Conservation (phyloP, 2,888 invertebrate genomes). For the Panopea generosa region DNA sequence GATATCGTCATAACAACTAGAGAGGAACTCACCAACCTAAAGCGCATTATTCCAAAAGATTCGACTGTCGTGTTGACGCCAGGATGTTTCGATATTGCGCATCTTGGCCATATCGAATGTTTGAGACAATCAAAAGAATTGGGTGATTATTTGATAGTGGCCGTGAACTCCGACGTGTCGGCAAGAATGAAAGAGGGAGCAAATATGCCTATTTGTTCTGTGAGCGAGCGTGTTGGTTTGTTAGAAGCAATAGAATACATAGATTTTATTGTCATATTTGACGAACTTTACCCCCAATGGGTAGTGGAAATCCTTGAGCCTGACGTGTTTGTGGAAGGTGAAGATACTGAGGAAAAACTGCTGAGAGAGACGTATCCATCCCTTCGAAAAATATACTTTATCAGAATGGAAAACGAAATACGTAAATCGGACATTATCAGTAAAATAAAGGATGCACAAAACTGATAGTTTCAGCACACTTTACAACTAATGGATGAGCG, state of each 20-base stretch:
- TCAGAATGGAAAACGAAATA: too few relatives aligned
- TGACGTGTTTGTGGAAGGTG: conserved; percentile 34
- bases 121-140: conserved; percentile 1
- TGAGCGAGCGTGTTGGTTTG: conserved; percentile 12
- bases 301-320: conserved; percentile 26
- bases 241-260: conserved; percentile 22
- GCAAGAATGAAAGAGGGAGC: conserved; percentile 19
- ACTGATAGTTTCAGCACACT: too few relatives aligned
- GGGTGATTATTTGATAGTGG: conserved; percentile 1
- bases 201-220: conserved; percentile 16
- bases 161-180: conserved; percentile 8
- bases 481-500: too few relatives aligned
- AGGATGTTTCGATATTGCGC: not conserved
- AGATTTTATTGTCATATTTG: conserved; percentile 34
- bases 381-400: too few relatives aligned
- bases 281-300: conserved; percentile 20
- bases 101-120: not conserved
- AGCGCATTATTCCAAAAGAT: not conserved
- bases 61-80: not conserved
- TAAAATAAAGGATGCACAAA: too few relatives aligned
- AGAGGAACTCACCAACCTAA: conserved; percentile 4
- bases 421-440: too few relatives aligned
- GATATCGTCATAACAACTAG: not conserved
- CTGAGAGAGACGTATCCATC: too few relatives aligned
- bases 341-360: too few relatives aligned